Evolutionary conservation across 2,113 vertebrate species (phyloP).

Genomic region (Reinhardtius hippoglossoides): DNA sequence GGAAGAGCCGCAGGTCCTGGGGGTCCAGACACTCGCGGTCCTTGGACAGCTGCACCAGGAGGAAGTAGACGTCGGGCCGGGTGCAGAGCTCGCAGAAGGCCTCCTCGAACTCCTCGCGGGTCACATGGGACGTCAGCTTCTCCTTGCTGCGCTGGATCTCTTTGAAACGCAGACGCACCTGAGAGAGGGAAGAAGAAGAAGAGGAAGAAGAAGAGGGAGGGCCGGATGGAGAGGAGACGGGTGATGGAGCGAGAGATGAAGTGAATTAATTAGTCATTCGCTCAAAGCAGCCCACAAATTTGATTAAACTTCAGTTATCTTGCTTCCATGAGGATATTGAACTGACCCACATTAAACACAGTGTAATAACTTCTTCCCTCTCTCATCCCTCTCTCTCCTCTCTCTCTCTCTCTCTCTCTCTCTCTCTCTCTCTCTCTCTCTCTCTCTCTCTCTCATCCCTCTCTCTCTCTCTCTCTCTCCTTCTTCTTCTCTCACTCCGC

Average conservation of each 20-base stretch:
- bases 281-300: neutral
- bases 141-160: constrained; percentile 98
- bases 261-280: neutral
- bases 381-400: neutral
- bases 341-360: constrained; percentile 34
- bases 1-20: constrained; percentile 94
- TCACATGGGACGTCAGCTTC: constrained; percentile 96
- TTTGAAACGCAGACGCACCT: constrained; percentile 92
- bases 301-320: constrained; percentile 43
- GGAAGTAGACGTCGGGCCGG: constrained; percentile 95
- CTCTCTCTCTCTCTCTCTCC: neutral
- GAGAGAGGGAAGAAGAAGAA: neutral
- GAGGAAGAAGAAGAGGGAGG: neutral
- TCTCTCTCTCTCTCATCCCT: neutral
- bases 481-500: neutral
- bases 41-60: constrained; percentile 93
- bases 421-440: neutral
- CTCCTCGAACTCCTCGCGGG: constrained; percentile 95
- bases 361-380: constrained; percentile 14
- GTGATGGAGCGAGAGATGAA: neutral
- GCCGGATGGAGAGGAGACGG: neutral
- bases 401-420: neutral
- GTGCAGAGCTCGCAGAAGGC: constrained; percentile 96
- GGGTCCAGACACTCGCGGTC: constrained; percentile 96
- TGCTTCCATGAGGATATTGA: constrained; percentile 48